Base-by-base conservation (phyloP, 2,113 vertebrate species). In the Lontra canadensis region DNA sequence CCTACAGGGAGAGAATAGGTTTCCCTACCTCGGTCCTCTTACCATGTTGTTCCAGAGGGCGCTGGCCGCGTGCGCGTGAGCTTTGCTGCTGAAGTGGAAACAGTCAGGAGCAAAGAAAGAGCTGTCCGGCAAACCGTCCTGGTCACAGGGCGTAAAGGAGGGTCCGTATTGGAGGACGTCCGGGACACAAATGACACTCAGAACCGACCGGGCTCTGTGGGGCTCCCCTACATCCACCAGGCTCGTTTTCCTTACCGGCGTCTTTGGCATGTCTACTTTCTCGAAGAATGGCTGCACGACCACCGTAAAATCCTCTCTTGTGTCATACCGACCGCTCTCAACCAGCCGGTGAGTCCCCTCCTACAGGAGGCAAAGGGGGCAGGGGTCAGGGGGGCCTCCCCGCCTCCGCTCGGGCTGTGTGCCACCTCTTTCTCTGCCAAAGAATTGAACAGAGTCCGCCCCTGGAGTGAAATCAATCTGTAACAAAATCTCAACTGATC, bases 21-120 rank as follows among this genome's bases (percentile, higher is more conserved):
- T 21, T 20, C 29, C 9, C 44, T 4, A 1, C n/a, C 4, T n/a
- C 2, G 8, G 63, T n/a, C 71, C 12, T 79, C 98, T 98, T 98
- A 99, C 99, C 99, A 99, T 98, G 83, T 97, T 99, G 73, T 98
- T 99, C 99, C 99, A 99, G 88, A 99, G 97, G 78, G 31, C 98
- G 0, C 96, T 96, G 47, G 99, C 99, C 65, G 36, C 71, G 0
- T 96, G 98, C 3, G 98, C 98, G 3, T 99, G 99, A 81, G 90
- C 0, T 97, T 99, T 99, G 63, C 95, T 90, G 31, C 97, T 96
- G 93, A 99, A 99, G 96, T 99, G 99, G 92, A 99, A 99, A 93
- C 99, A 99, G 95, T 99, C 99, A 29, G 99, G 99, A 49, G 99
- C 98, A 65, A 99, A 99, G 97, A 88, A 99, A 0, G 99, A 98